phyloP scores from a whole-genome alignment of 37 sponge, comb jelly and placozoan genomes.

The Spongilla lacustris region DNA sequence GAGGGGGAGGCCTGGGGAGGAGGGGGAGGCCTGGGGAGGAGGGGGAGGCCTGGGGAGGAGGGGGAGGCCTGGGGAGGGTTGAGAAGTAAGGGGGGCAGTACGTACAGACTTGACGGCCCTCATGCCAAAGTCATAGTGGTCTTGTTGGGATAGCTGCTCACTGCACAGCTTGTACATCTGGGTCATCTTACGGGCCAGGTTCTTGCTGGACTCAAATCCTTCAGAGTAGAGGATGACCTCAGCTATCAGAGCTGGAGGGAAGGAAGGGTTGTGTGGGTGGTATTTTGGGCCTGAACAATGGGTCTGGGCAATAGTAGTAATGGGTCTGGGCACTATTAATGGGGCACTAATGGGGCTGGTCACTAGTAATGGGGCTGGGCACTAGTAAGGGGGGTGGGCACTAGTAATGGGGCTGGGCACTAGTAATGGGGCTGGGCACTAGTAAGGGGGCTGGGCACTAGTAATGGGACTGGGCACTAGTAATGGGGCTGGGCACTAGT shows the following conservation, averaged over 20 bases:
- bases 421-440: too few species aligned
- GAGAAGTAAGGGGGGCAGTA: neutral
- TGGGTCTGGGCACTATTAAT: too few species aligned
- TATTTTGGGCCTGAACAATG: neutral
- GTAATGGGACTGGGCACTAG: too few species aligned
- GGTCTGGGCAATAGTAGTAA: too few species aligned
- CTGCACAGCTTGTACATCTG: conserved; percentile 99
- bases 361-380: too few species aligned
- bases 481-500: too few species aligned
- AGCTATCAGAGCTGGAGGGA: conserved; percentile 86
- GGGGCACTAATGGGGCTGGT: too few species aligned
- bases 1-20: neutral
- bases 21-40: neutral
- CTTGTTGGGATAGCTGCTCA: conserved; percentile 98
- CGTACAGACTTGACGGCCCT: conserved; percentile 97
- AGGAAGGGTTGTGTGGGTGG: neutral
- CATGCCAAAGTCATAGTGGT: conserved; percentile 99
- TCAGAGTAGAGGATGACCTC: conserved; percentile 99
- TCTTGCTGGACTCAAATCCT: conserved; percentile 96
- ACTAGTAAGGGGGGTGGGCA: too few species aligned
- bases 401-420: too few species aligned
- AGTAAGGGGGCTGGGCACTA: too few species aligned
- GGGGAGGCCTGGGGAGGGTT: neutral
- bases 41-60: neutral
- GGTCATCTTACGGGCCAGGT: conserved; percentile 94